phyloP scores from a whole-genome alignment of 1,140 invertebrate species.

The Cataglyphis hispanica region DNA sequence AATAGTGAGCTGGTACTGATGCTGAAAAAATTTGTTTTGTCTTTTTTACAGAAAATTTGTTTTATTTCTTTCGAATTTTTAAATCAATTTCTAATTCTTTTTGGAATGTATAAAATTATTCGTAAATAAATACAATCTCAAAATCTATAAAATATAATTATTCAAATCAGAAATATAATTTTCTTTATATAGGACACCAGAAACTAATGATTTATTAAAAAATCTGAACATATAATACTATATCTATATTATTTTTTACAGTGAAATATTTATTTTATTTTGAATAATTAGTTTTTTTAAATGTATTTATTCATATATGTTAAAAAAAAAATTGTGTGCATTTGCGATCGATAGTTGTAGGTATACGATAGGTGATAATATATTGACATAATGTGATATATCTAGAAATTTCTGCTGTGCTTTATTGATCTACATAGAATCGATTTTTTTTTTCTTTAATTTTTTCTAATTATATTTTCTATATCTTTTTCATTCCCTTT shows the following conservation, averaged over 20 bases:
- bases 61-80: neutral
- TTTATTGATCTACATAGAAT: constrained; percentile 66
- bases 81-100: neutral
- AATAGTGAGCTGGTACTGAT: neutral
- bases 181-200: neutral
- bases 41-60: neutral
- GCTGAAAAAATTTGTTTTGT: neutral
- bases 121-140: neutral
- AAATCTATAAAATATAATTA: neutral
- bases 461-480: neutral
- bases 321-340: neutral
- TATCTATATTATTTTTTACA: neutral
- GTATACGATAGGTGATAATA: constrained; percentile 48
- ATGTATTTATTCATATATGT: neutral
- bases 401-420: constrained; percentile 51
- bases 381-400: constrained; percentile 44
- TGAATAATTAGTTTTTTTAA: constrained; percentile 11
- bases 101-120: neutral
- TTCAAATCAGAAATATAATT: neutral
- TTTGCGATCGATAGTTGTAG: constrained; percentile 44
- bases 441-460: constrained; percentile 27
- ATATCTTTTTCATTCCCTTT: constrained; percentile 36
- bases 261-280: neutral
- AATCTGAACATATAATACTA: neutral
- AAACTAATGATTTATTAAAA: neutral